Conservation (phyloP, 2,113 vertebrate genomes). For the Melanostigma gelatinosum region DNA sequence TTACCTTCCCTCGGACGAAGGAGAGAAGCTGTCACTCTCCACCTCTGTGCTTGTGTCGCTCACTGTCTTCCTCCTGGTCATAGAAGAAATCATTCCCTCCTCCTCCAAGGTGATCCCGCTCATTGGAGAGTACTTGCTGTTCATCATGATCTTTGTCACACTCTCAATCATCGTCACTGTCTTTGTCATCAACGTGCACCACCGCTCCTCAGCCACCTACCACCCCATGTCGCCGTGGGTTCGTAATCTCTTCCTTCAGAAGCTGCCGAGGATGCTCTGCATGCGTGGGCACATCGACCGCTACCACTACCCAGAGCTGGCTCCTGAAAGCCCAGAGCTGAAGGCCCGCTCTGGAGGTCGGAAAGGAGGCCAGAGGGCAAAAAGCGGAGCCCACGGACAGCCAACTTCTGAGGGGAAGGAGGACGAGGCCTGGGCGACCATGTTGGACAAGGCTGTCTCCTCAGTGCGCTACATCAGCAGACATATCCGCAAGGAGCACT, state of each 20-base stretch:
- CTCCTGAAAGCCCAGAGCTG: conserved; percentile 76
- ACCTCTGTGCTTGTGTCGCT: conserved; percentile 97
- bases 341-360: conserved; percentile 77
- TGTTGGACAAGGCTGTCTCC: conserved; percentile 92
- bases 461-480: conserved; percentile 95
- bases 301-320: conserved; percentile 86
- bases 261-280: conserved; percentile 89
- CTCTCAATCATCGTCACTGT: conserved; percentile 96
- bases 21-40: conserved; percentile 95
- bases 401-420: conserved; percentile 81
- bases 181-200: conserved; percentile 97
- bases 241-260: conserved; percentile 92
- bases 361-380: conserved; percentile 59
- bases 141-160: conserved; percentile 99
- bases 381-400: conserved; percentile 60
- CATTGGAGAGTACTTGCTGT: conserved; percentile 95
- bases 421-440: conserved; percentile 86
- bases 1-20: conserved; percentile 97
- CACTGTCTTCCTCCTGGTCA: conserved; percentile 96
- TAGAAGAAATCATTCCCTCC: conserved; percentile 98
- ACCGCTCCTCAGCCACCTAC: conserved; percentile 94
- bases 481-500: conserved; percentile 95
- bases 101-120: conserved; percentile 98
- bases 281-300: conserved; percentile 92
- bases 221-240: conserved; percentile 99